phyloP scores from a whole-genome alignment of 2,113 vertebrate species.

The Pseudopodoces humilis region DNA sequence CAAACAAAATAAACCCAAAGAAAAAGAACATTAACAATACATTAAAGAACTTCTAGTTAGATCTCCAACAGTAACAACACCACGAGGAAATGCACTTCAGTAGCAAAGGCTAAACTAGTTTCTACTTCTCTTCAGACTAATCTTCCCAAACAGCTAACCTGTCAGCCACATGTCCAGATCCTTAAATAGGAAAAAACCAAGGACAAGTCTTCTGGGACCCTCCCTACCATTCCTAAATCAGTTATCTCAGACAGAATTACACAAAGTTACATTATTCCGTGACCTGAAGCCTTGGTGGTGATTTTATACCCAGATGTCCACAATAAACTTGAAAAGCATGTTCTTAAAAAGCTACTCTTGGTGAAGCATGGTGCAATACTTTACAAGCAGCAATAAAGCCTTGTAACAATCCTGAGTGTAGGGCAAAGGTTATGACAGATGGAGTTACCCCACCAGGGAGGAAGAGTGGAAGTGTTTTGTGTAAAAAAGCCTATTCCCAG shows the following conservation, averaged over 20 bases:
- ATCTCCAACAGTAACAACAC: not conserved
- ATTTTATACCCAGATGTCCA: not conserved
- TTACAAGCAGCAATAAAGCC: not conserved
- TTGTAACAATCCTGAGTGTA: not conserved
- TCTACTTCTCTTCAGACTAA: not conserved
- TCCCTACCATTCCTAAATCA: not conserved
- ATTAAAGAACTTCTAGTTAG: not conserved
- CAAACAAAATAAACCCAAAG: not conserved
- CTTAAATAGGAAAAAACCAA: not conserved
- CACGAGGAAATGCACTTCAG: not conserved
- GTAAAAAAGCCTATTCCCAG: not conserved
- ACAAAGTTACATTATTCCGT: not conserved
- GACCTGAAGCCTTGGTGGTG: not conserved
- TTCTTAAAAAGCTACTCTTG: not conserved
- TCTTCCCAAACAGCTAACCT: not conserved
- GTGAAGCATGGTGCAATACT: not conserved
- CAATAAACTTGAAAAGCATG: not conserved
- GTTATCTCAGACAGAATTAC: not conserved
- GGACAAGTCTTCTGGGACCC: not conserved
- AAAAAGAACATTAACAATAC: not conserved
- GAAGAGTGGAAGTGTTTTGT: not conserved
- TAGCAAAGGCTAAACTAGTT: not conserved
- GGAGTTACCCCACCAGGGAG: not conserved
- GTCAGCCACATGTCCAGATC: accelerated
- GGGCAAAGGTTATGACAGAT: not conserved